These are phyloP conservation scores for Akabosia matsudoensis DNA, from an alignment of 1,140 invertebrate genomes.

Conservation along the genomic window DNA sequence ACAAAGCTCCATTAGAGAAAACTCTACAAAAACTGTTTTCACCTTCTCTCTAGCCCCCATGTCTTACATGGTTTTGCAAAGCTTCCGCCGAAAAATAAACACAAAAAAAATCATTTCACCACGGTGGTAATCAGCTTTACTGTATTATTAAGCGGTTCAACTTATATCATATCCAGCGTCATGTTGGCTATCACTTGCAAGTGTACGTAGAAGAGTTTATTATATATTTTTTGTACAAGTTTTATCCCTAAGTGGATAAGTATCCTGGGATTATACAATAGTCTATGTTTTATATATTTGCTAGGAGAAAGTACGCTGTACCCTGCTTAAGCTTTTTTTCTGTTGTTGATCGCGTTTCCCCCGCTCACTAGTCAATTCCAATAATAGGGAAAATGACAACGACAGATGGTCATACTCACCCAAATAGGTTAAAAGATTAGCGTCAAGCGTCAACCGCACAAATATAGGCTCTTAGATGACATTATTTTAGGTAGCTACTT, in stretches of 20 bases:
- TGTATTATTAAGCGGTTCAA: too few species aligned
- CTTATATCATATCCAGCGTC: too few species aligned
- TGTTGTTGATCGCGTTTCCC: background rate
- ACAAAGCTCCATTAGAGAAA: background rate
- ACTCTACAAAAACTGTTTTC: too few species aligned
- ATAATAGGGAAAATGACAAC: background rate
- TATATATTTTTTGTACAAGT: too few species aligned
- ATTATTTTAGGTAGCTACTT: background rate
- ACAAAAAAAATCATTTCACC: background rate
- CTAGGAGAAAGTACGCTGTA: too few species aligned
- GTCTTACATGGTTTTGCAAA: background rate
- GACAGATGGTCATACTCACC: slow-evolving; percentile 20
- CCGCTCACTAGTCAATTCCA: background rate
- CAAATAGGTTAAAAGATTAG: slow-evolving; percentile 24
- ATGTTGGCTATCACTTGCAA: too few species aligned
- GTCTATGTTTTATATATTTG: too few species aligned
- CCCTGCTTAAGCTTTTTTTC: background rate
- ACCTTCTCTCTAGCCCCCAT: background rate
- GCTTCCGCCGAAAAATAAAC: background rate
- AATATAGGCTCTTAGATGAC: background rate
- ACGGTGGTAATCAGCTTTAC: background rate
- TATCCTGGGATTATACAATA: too few species aligned
- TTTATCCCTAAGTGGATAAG: too few species aligned
- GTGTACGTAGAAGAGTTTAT: too few species aligned
- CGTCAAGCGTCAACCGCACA: slow-evolving; percentile 22